Evolutionary conservation across 2,113 vertebrate genomes (phyloP), one percentile per base, ranked within the genome.

Genomic region (Acanthisitta chloris): DNA sequence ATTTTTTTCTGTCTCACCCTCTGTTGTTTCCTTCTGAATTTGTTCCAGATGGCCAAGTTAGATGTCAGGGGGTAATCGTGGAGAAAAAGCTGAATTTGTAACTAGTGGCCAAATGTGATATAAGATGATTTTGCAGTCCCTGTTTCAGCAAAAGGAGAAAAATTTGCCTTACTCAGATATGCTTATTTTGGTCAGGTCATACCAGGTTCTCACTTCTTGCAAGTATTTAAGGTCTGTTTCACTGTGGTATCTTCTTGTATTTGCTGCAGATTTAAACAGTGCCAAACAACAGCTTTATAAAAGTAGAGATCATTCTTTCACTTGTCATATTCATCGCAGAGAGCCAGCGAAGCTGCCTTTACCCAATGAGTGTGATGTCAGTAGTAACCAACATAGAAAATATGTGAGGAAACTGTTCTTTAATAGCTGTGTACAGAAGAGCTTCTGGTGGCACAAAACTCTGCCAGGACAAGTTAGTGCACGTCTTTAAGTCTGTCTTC

Each of bases 11-110:
- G 90, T 54, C 38, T 84, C 33, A 61, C 77, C 51, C 83, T 93
- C 49, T 78, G 34, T 43, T 92, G 45, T 94, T 90, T 88, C 57
- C 36, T 88, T 80, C 67, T 86, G 80, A 92, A 70, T 94, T 88
- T 88, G 55, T 86, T 93, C 79, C 95, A 94, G 86, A 94, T 95
- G 86, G 79, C 49, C 86, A 83, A 51, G 76, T 51, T 81, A 67
- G 59, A 83, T 95, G 86, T 92, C 89, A 91, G 73, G 84, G 70
- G 61, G 36, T 91, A 66, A 81, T 69, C 77, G 76, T 1, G 21
- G 86, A 66, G 89, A 81, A 87, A 92, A 89, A 87, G 69, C 81
- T 91, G 81, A 83, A 86, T 95, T 84, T 84, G 31, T 94, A 87
- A 74, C 73, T 76, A 40, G 52, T 61, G 81, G 61, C 45, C 52